These are phyloP conservation scores for cat (Felis catus) DNA, from an alignment of 2,113 vertebrate genomes.

Conservation along the genomic window DNA sequence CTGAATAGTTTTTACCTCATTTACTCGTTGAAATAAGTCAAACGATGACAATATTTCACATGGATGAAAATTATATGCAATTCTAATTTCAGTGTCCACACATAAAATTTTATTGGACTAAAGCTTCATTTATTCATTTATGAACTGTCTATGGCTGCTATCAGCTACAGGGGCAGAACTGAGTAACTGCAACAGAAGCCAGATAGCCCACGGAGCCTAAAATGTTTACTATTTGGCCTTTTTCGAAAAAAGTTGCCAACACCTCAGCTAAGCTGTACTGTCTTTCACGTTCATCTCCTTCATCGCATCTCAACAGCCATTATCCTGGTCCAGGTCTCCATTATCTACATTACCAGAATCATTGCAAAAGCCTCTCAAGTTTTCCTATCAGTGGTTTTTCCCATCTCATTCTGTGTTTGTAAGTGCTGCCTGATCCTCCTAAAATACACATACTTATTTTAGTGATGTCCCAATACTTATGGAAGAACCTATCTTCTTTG, in stretches of 20 bases:
- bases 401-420: background rate
- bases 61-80: background rate
- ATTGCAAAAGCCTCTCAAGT: background rate
- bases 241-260: background rate
- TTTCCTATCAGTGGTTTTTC: background rate
- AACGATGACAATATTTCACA: background rate
- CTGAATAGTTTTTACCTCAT: background rate
- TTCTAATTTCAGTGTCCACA: background rate
- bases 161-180: background rate
- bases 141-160: background rate
- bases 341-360: background rate
- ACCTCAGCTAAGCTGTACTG: background rate
- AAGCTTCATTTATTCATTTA: background rate
- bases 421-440: background rate
- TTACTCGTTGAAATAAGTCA: constrained; percentile 30
- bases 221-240: background rate
- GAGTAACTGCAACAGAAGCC: background rate
- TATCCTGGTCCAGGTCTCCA: background rate
- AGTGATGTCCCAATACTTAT: constrained; percentile 30
- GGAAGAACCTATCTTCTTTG: constrained; percentile 5
- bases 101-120: background rate
- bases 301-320: background rate
- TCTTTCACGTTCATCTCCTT: background rate
- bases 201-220: background rate
- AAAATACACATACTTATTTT: constrained; percentile 27